Evolutionary conservation across 35 echinoderm and acorn worm genomes (phyloP).

Genomic region (Amphiura filiformis): DNA sequence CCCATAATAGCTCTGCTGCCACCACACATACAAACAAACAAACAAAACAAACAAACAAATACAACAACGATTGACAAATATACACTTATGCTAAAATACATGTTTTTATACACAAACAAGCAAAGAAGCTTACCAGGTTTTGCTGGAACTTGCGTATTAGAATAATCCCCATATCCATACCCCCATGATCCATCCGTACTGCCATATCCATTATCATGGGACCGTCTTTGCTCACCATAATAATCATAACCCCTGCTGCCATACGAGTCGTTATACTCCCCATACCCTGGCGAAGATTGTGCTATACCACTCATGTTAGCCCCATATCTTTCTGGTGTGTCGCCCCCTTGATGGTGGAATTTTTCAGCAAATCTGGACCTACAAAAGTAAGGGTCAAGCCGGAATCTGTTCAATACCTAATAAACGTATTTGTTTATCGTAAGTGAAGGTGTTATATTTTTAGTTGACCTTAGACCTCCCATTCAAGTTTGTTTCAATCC

Average conservation of each 20-base stretch:
- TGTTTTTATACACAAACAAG: no score
- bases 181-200: neutral
- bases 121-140: neutral
- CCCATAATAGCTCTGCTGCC: no score
- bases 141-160: neutral
- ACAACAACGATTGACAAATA: no score
- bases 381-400: no score
- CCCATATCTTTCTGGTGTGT: conserved; percentile 70
- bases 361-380: conserved; percentile 52
- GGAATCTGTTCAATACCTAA: no score
- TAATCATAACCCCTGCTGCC: conserved; percentile 21
- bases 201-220: neutral
- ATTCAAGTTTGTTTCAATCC: no score
- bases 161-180: neutral
- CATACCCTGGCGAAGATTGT: neutral
- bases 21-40: no score
- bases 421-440: no score
- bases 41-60: no score
- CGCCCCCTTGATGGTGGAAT: conserved; percentile 80
- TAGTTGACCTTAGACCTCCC: no score
- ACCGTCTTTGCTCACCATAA: neutral
- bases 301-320: conserved; percentile 68
- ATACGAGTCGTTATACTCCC: conserved; percentile 30
- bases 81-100: no score
- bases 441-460: no score